A percentile compares a stretch with the other conserved stretches of the same genome.
Evolutionary conservation across 2,888 invertebrate species (phyloP).

Genomic region (Eurois occulta): DNA sequence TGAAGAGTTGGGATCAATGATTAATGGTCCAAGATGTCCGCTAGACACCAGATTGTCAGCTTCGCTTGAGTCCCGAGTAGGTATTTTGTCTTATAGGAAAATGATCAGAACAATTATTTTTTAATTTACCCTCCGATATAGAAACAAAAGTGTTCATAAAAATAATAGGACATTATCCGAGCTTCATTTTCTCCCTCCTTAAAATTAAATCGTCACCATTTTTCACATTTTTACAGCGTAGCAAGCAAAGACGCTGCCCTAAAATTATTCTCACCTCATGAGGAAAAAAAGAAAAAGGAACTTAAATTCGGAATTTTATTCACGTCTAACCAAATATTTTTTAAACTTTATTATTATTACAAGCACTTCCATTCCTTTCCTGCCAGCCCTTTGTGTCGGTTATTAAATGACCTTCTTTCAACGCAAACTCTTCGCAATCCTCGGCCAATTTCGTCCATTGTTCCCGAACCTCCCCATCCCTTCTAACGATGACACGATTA

Average conservation of each 20-base stretch:
- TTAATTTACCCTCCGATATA: constrained; percentile 39
- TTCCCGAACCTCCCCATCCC: constrained; percentile 53
- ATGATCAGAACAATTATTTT: constrained; percentile 63
- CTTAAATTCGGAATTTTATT: constrained; percentile 52
- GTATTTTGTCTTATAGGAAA: constrained; percentile 72
- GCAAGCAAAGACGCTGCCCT: constrained; percentile 17
- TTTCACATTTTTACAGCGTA: constrained; percentile 26
- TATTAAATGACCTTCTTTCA: constrained; percentile 67
- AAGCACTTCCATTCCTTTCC: constrained; percentile 59
- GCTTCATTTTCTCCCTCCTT: not conserved
- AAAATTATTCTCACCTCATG: constrained; percentile 48
- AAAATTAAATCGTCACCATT: constrained; percentile 12
- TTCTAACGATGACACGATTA: constrained; percentile 66
- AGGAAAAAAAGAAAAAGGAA: constrained; percentile 38
- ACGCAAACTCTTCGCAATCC: constrained; percentile 60
- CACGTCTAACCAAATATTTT: constrained; percentile 61
- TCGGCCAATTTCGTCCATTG: constrained; percentile 66
- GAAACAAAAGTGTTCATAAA: not conserved
- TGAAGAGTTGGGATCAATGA: constrained; percentile 68
- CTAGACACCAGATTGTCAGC: constrained; percentile 67
- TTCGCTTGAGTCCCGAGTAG: constrained; percentile 54
- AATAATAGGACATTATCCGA: not conserved
- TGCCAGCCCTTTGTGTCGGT: constrained; percentile 61
- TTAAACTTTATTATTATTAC: constrained; percentile 64
- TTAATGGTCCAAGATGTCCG: constrained; percentile 69